Evolutionary conservation across 2,113 vertebrate genomes (phyloP), one percentile per base, ranked within the genome.

Genomic region (Seriola dumerili): DNA sequence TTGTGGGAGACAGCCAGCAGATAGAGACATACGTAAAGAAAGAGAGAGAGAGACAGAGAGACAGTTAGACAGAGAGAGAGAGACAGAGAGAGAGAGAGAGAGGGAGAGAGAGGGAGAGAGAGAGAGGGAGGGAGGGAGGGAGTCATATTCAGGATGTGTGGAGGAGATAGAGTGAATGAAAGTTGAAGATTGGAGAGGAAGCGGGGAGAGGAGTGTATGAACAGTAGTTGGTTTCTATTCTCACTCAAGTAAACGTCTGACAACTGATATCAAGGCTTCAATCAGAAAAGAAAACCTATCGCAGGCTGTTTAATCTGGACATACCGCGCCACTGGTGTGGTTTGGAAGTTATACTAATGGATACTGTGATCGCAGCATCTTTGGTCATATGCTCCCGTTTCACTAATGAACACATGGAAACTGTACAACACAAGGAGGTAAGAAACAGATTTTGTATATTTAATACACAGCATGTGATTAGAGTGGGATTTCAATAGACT

Each of bases 391-490:
- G 80, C 61, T 68, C 21, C 29, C 10, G 11, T 76, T 82, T 69
- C 13, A 76, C 32, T n/a, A 17, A 55, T 32, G 34, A 86, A 71
- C 57, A 25, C 21, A 85, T 78, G 77, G 83, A 81, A 74, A 66
- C 83, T 89, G 40, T 85, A 34, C 74, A 42, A 57, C 46, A 59
- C 61, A 67, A 52, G 58, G 66, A 89, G 93, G 93, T 94, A 85
- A 91, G 93, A 50, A 8, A 48, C 5, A 0, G 11, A 36, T 63
- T 61, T 58, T 40, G 2, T 36, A 7, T n/a, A 1, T 55, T n/a
- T 36, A n/a, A 48, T 50, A 11, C 25, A 12, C 7, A 50, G 11
- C 19, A 65, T 72, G 13, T 23, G 11, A 57, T 17, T 29, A 29
- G 29, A 29, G 14, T 57, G 21, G 16, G 67, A 55, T 58, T 62